These are phyloP conservation scores for Phaethornis superciliosus DNA, from an alignment of 2,113 vertebrate species.

Conservation along the genomic window DNA sequence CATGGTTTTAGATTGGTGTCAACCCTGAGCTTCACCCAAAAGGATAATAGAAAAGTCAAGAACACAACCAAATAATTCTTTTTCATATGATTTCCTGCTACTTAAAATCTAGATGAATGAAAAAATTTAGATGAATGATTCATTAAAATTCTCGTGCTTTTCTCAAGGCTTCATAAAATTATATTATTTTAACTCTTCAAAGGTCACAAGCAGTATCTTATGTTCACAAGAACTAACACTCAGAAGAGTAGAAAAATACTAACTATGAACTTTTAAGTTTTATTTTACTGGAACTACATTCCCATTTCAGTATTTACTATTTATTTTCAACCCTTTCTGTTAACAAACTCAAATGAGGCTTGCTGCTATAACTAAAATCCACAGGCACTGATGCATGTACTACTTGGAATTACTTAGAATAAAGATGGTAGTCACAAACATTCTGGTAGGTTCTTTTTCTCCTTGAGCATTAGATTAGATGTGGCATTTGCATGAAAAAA, in stretches of 20 bases:
- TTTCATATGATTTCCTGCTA: background rate
- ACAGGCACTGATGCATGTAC: background rate
- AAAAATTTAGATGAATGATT: background rate
- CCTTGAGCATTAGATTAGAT: background rate
- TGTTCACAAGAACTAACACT: background rate
- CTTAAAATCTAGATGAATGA: background rate
- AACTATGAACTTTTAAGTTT: background rate
- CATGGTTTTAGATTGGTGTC: background rate
- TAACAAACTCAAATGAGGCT: background rate
- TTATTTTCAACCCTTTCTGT: background rate
- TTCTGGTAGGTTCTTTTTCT: background rate
- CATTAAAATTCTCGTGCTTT: background rate
- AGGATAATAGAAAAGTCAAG: background rate
- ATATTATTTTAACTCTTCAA: background rate
- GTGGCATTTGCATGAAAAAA: background rate
- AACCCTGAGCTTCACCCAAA: background rate
- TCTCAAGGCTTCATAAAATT: background rate
- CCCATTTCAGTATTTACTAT: background rate
- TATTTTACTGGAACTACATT: background rate
- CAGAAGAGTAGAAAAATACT: background rate
- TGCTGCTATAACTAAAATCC: background rate
- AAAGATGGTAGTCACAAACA: background rate
- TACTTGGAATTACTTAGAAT: background rate
- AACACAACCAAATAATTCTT: background rate
- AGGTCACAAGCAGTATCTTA: background rate